Percentiles rank a stretch among this genome's conserved stretches.
phyloP scores from a whole-genome alignment of 2,888 invertebrate species.

The Pachycephus smyrnensis region DNA sequence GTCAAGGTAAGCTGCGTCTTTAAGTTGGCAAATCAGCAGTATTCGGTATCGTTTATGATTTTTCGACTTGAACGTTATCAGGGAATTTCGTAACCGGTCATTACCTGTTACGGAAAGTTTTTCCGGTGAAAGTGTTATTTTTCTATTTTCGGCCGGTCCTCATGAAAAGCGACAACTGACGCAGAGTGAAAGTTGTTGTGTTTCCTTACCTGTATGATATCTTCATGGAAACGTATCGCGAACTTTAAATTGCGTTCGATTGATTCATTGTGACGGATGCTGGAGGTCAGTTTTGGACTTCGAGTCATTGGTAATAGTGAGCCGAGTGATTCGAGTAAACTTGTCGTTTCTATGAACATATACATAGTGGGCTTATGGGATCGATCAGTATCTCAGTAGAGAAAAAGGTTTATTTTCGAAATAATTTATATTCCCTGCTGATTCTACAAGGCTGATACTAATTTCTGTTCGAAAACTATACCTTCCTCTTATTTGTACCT shows the following conservation, averaged over 20 bases:
- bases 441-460: background rate
- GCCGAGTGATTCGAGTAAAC: background rate
- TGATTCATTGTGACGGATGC: background rate
- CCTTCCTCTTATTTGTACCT: background rate
- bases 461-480: background rate
- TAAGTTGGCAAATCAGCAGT: background rate
- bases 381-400: too few relatives aligned
- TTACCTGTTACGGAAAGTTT: background rate
- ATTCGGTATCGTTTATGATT: background rate
- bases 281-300: background rate
- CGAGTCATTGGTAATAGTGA: background rate
- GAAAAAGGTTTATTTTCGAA: background rate
- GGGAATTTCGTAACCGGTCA: background rate
- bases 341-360: too few relatives aligned
- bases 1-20: slow-evolving; percentile 48
- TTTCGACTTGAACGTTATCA: background rate
- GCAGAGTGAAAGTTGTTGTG: background rate
- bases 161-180: background rate
- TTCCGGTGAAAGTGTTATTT: background rate
- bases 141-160: background rate
- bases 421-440: background rate
- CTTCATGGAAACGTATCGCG: background rate
- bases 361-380: too few relatives aligned
- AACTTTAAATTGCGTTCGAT: background rate
- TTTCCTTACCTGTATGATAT: background rate